Evolutionary conservation across 2,888 invertebrate species (phyloP), one percentile per base, ranked within the genome.

Genomic region (Camponotus fellah): DNA sequence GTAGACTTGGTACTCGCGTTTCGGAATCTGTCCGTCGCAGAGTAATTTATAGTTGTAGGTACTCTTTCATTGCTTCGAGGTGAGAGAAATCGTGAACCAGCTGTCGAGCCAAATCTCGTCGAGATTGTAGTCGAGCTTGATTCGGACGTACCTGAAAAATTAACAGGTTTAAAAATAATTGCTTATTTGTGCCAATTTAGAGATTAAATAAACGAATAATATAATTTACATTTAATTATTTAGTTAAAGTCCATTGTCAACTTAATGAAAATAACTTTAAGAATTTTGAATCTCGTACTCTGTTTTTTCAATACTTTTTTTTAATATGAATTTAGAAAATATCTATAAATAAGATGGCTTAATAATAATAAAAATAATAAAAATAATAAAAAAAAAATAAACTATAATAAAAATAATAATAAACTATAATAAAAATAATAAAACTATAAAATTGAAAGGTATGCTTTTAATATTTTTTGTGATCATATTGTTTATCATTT

Each of bases 11-110:
- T 86, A 34, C 83, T 91, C 14, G 91, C 79, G 72, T 84, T 84
- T 87, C 91, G 92, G 84, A 91, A 92, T 86, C 89, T 92, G 83
- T 93, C 93, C 65, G 92, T 82, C 49, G 89, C 82, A 75, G 93
- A 83, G 81, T 93, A 92, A 81, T 91, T 90, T 62, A 90, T 86
- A 68, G 86, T 89, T 9, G 89, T 84, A 4, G 89, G 86, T 40
- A 88, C 81, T 56, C 87, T 91, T 60, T 91, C 93, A 53, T 72
- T 90, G 37, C 74, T 89, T 72, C 89, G 86, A 9, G 91, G 68
- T 10, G 92, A 79, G 46, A 89, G 85, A 40, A 89, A 91, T 82
- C 91, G 88, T 75, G 90, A 89, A 43, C 89, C 79, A 56, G 84
- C 77, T 68, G 90, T 74, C 77, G 88, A 85, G 77, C 88, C 85